phyloP scores from a whole-genome alignment of 1,140 invertebrate species.

The Papilio helenus region DNA sequence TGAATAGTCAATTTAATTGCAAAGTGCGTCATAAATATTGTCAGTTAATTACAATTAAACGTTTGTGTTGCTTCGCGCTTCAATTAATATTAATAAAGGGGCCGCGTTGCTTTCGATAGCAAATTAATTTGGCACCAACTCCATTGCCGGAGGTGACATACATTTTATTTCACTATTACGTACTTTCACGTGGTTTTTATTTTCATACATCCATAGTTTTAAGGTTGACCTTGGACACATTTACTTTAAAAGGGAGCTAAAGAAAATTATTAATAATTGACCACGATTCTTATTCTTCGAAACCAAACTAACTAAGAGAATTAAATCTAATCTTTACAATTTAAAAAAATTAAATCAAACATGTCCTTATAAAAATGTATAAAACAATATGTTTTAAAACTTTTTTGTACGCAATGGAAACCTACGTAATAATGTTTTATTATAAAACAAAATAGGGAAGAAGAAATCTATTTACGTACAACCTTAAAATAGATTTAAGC shows the following conservation, averaged over 20 bases:
- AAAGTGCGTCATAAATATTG: background rate
- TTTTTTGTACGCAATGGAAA: too few relatives aligned
- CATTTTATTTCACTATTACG: background rate
- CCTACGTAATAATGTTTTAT: too few relatives aligned
- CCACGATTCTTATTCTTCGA: too few relatives aligned
- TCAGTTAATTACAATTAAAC: slow-evolving; percentile 15
- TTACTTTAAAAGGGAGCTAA: too few relatives aligned
- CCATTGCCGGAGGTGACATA: background rate
- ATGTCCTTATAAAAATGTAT: too few relatives aligned
- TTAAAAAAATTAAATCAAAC: too few relatives aligned
- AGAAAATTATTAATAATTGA: too few relatives aligned
- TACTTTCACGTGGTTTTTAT: background rate
- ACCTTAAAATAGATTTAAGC: background rate
- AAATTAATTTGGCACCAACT: slow-evolving; percentile 12
- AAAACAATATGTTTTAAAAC: too few relatives aligned
- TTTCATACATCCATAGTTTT: too few relatives aligned
- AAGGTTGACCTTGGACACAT: too few relatives aligned
- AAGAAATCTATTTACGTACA: background rate
- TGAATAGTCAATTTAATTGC: background rate
- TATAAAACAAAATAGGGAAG: background rate
- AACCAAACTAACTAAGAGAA: too few relatives aligned
- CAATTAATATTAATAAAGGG: slow-evolving; percentile 21
- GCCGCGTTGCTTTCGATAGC: background rate
- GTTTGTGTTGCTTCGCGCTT: background rate
- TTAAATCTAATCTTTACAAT: too few relatives aligned